A percentile compares a stretch with the other conserved stretches of the same genome.
phyloP scores from a whole-genome alignment of 1,140 invertebrate genomes.

The Trichonephila clavipes region DNA sequence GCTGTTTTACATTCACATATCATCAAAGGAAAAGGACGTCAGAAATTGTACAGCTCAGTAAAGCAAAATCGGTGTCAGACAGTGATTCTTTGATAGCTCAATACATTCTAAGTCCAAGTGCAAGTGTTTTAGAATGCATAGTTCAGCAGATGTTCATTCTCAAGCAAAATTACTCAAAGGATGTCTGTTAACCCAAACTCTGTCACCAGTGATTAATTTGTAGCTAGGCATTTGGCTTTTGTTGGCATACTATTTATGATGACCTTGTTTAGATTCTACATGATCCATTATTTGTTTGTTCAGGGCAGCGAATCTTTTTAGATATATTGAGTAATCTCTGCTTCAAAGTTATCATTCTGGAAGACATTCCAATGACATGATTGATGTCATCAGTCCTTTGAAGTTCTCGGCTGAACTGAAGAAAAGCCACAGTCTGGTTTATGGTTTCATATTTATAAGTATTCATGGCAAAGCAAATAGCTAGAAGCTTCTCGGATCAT shows the following conservation, averaged over 20 bases:
- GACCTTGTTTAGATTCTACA: background rate
- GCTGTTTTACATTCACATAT: too few species aligned
- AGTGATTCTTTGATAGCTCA: too few species aligned
- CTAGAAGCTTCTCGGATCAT: background rate
- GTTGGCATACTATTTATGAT: background rate
- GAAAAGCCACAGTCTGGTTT: background rate
- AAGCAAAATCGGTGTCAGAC: too few species aligned
- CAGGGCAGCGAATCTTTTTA: background rate
- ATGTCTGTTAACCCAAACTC: background rate
- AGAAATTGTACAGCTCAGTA: too few species aligned
- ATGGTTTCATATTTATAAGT: background rate
- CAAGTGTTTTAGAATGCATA: too few species aligned
- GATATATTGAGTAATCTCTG: background rate
- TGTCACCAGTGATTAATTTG: background rate
- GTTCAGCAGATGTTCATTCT: too few species aligned
- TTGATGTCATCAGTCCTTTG: background rate
- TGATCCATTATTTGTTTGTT: background rate
- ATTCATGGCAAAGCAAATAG: background rate
- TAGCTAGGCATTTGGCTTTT: background rate
- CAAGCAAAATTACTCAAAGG: background rate
- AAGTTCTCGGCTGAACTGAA: background rate
- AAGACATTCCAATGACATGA: background rate
- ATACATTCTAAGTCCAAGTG: too few species aligned
- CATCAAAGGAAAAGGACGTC: too few species aligned
- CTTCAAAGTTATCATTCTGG: background rate